Evolutionary conservation across 2,888 invertebrate species (phyloP), one percentile per base, ranked within the genome.

Genomic region (Brachyptera risi): DNA sequence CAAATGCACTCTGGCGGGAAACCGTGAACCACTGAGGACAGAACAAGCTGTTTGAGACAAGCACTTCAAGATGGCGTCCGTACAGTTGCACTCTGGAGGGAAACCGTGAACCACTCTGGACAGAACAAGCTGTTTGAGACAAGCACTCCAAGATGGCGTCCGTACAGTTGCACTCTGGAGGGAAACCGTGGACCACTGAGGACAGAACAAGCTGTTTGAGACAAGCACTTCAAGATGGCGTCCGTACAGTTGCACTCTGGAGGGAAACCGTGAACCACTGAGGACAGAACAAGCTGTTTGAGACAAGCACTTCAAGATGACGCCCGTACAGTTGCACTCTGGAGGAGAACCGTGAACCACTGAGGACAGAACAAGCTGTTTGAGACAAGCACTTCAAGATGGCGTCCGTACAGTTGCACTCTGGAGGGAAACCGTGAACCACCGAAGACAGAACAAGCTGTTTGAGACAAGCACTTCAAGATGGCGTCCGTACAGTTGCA

Each of bases 401-500:
- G 71, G 37, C 60, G 31, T 71, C 69, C 2, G 27, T 64, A 44
- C 74, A 75, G 13, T 61, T 51, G 42, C 64, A 65, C 19, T 23
- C 59, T 5, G 54, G 44, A 11, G 71, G 69, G 40, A 68, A 65
- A 4, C 67, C 62, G 15, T 62, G 58, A 35, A 66, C 31, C 61
- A 70, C 74, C 73, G 59, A 4, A 60, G 62, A 58, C n/a, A n/a
- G n/a, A n/a, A n/a, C n/a, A n/a, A n/a, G n/a, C n/a, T n/a, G n/a
- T n/a, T n/a, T n/a, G n/a, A n/a, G n/a, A n/a, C n/a, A n/a, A n/a
- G n/a, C n/a, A n/a, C 35, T 58, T 65, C 2, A 68, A 68, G 1
- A 63, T 71, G 71, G 37, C 60, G 31, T 71, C 69, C 2, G 27
- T 64, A 44, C 74, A 75, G 13, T 61, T 51, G 42, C 64, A 65